phyloP scores from a whole-genome alignment of 2,888 invertebrate genomes.

The Diarsia rubi region DNA sequence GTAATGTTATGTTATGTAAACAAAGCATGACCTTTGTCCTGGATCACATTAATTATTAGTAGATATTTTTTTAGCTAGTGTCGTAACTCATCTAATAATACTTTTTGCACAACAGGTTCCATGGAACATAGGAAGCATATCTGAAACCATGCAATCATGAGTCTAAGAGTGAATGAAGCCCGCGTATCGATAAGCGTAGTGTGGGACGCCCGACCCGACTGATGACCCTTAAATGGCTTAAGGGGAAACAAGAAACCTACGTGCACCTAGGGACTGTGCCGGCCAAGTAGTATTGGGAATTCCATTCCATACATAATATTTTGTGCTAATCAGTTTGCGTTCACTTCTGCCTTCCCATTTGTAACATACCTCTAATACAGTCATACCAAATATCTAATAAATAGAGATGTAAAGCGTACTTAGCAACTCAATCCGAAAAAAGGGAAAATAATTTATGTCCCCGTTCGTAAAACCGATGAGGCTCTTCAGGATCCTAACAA shows the following conservation, averaged over 20 bases:
- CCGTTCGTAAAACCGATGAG: conserved; percentile 57
- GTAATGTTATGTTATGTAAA: no score
- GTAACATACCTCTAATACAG: neutral
- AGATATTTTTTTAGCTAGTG: no score
- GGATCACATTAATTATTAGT: neutral
- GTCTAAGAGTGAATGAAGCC: neutral
- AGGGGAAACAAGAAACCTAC: neutral
- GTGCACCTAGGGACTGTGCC: neutral
- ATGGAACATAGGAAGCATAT: neutral
- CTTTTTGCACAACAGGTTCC: neutral
- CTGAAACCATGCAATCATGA: neutral
- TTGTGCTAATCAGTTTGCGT: neutral
- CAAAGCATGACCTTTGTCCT: neutral
- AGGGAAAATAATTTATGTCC: conserved; percentile 64
- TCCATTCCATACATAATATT: neutral
- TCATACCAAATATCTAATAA: conserved; percentile 24
- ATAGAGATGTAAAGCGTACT: conserved; percentile 9
- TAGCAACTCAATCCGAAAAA: conserved; percentile 57
- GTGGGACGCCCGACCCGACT: neutral
- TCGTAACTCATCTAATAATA: neutral
- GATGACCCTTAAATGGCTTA: neutral
- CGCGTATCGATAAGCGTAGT: neutral
- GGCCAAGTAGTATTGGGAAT: neutral
- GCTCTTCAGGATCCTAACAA: conserved; percentile 60
- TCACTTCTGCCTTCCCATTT: neutral